Percentiles rank a stretch among this genome's conserved stretches.
These are phyloP conservation scores for Lathronympha strigana DNA, from an alignment of 2,888 invertebrate species.

Conservation along the genomic window DNA sequence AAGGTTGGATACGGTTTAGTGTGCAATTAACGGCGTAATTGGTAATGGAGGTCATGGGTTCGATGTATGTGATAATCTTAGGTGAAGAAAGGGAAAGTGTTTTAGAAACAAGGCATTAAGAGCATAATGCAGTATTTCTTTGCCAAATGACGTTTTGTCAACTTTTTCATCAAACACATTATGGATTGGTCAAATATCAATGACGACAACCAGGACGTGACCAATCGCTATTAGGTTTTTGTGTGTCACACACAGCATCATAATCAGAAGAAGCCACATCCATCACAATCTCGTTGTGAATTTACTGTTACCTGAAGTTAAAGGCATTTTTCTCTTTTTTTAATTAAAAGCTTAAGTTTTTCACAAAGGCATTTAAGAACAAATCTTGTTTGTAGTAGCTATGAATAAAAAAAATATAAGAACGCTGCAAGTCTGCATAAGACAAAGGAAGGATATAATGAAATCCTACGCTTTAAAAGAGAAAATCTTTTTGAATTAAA, in stretches of 20 bases:
- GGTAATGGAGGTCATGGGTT: conserved; percentile 14
- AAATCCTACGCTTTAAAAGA: not conserved
- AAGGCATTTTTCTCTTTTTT: not conserved
- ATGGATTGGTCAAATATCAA: too few species aligned
- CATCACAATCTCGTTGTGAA: too few species aligned
- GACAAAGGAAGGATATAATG: conserved; percentile 1
- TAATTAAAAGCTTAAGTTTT: not conserved
- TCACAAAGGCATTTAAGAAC: not conserved
- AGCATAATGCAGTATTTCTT: too few species aligned
- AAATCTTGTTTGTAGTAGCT: too few species aligned
- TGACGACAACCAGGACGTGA: too few species aligned
- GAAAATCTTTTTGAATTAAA: conserved; percentile 13
- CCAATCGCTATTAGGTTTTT: too few species aligned
- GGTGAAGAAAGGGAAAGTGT: not conserved
- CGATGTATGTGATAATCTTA: conserved; percentile 26
- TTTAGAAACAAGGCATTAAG: too few species aligned
- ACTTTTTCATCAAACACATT: too few species aligned
- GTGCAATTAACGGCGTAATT: conserved; percentile 27
- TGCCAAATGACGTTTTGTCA: too few species aligned
- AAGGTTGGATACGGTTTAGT: conserved; percentile 26
- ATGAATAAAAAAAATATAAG: too few species aligned
- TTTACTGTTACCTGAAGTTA: not conserved
- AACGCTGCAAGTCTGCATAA: conserved; percentile 8
- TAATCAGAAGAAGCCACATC: too few species aligned
- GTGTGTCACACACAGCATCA: too few species aligned